These are phyloP conservation scores for Orius insidiosus DNA, from an alignment of 1,140 invertebrate genomes.

Conservation along the genomic window DNA sequence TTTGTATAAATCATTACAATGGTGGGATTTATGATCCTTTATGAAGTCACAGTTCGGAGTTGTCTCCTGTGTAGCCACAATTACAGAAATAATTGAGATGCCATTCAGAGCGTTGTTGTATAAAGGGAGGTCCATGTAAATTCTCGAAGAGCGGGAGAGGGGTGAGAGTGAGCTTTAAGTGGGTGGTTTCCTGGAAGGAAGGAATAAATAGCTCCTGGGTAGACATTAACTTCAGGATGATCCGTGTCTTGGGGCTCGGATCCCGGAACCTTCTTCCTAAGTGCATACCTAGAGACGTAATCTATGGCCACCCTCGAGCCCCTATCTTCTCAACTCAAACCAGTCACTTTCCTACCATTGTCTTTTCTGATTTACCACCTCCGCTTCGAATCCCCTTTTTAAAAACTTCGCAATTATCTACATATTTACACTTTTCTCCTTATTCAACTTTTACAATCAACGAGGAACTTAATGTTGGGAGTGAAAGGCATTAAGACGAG, in stretches of 20 bases:
- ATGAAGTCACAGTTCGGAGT: too few species aligned
- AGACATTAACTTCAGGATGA: slow-evolving; percentile 11
- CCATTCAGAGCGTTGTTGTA: slow-evolving; percentile 9
- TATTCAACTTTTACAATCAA: too few species aligned
- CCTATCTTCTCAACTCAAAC: slow-evolving; percentile 10
- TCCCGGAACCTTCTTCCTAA: slow-evolving; percentile 13
- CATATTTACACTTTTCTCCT: too few species aligned
- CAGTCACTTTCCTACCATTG: slow-evolving; percentile 11
- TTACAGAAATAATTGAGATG: slow-evolving; percentile 11
- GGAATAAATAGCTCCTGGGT: slow-evolving; percentile 16
- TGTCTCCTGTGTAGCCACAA: slow-evolving; percentile 9
- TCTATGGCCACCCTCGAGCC: slow-evolving; percentile 5
- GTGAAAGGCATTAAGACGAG: too few species aligned
- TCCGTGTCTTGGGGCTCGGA: slow-evolving; percentile 1
- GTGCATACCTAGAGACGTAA: slow-evolving; percentile 13
- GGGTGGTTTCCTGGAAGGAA: slow-evolving; percentile 18
- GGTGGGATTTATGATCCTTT: too few species aligned
- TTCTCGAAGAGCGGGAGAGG: slow-evolving; percentile 11
- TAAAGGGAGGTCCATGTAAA: slow-evolving; percentile 14
- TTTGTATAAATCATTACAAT: too few species aligned
- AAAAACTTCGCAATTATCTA: slow-evolving; percentile 2
- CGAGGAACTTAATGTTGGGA: too few species aligned
- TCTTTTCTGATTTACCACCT: slow-evolving; percentile 8
- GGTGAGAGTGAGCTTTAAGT: slow-evolving; percentile 16
- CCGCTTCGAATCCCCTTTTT: not conserved